Evolutionary conservation across 1,140 invertebrate genomes (phyloP).

Genomic region (Aphidius gifuensis): DNA sequence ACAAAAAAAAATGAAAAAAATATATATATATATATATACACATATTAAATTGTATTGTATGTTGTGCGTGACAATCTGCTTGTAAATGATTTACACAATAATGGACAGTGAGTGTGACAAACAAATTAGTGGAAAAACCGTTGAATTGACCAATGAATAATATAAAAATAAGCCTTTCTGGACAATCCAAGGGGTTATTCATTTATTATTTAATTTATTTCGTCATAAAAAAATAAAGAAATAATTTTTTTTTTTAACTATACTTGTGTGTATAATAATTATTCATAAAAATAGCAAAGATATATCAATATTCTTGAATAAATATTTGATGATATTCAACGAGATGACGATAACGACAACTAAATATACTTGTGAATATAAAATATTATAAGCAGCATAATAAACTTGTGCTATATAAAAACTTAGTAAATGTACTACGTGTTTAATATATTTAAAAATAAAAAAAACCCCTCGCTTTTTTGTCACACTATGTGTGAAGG

Average conservation of each 20-base stretch:
- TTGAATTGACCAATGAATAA: conserved; percentile 30
- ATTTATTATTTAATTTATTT: too few species aligned
- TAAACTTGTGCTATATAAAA: too few species aligned
- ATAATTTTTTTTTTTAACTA: too few species aligned
- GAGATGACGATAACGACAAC: conserved; percentile 23
- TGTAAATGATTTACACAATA: conserved; percentile 53
- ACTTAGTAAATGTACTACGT: too few species aligned
- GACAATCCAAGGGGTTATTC: conserved; percentile 10
- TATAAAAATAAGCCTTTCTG: neutral
- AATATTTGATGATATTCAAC: conserved; percentile 24
- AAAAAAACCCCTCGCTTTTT: too few species aligned
- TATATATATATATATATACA: conserved; percentile 1
- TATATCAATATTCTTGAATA: conserved; percentile 11
- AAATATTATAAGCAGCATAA: neutral
- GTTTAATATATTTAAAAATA: too few species aligned
- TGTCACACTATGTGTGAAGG: conserved; percentile 5
- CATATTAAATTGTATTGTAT: conserved; percentile 38
- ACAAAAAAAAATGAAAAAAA: conserved; percentile 1
- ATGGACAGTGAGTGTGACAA: conserved; percentile 42
- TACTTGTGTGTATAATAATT: conserved; percentile 5
- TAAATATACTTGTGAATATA: neutral
- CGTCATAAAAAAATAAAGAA: too few species aligned
- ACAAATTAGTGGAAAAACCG: conserved; percentile 50
- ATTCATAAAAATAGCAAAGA: conserved; percentile 1
- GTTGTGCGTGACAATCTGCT: conserved; percentile 31